phyloP scores from a whole-genome alignment of 1,140 invertebrate species.

The Teleogryllus occipitalis region DNA sequence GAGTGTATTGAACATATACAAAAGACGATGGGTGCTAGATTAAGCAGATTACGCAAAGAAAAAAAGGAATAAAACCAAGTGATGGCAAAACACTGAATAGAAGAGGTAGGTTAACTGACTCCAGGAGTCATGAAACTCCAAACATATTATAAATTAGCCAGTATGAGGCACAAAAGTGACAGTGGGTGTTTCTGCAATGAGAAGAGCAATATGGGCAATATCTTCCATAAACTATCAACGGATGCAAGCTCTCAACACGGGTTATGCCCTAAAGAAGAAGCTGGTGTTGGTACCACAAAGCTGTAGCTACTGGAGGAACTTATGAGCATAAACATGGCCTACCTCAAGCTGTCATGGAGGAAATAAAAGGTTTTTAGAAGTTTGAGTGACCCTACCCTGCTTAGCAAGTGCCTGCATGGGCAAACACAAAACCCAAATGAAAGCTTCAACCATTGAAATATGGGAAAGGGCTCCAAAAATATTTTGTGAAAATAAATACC shows the following conservation, averaged over 20 bases:
- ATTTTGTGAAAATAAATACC: constrained; percentile 12
- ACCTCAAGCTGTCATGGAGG: constrained; percentile 11
- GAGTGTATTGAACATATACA: constrained; percentile 25
- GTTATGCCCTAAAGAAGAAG: not conserved
- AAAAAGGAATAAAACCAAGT: not conserved
- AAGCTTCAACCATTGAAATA: constrained; percentile 23
- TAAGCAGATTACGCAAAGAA: constrained; percentile 15
- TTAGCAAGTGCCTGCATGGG: constrained; percentile 20
- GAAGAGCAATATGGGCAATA: too few species aligned
- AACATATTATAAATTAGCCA: constrained; percentile 24
- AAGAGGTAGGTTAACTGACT: constrained; percentile 19
- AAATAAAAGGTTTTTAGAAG: constrained; percentile 23
- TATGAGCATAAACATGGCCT: too few species aligned
- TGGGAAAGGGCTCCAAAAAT: constrained; percentile 24
- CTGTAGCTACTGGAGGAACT: not conserved
- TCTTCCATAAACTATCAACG: constrained; percentile 25
- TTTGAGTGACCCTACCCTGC: constrained; percentile 5
- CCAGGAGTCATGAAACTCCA: constrained; percentile 15
- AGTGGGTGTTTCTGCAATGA: constrained; percentile 20
- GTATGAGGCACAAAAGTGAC: constrained; percentile 14
- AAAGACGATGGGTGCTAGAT: constrained; percentile 19
- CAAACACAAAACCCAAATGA: constrained; percentile 20
- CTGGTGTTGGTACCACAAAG: not conserved
- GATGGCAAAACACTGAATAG: not conserved
- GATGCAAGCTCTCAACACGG: constrained; percentile 24